Evolutionary conservation across 2,797 vertebrate genomes (phyloP), one percentile per base, ranked within the genome.

Genomic region (Coregonus ussuriensis): DNA sequence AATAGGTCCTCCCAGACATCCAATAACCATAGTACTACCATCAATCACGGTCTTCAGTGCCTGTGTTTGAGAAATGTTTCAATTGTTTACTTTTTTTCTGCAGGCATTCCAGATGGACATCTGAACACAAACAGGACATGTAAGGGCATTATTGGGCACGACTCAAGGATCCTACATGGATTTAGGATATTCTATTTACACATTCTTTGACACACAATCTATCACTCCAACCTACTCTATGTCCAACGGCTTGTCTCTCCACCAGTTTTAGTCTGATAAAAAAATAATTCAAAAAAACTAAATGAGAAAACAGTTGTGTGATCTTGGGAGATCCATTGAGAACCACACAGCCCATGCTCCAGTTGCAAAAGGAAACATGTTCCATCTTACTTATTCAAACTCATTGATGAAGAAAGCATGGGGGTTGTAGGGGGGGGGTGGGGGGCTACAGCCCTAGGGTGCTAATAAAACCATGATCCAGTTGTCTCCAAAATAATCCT

Each of bases 391-490:
- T 83, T 53, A 56, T 52, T 84, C 76, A 82, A 85, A 83, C 67
- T 74, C n/a, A 0, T 72, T 77, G 77, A 78, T 77, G 82, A 81
- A 18, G 16, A 87, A 85, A 85, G 75, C 59, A 29, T 75, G 68
- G 53, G 78, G 53, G 21, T 15, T 4, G 1, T 21, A 21, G 13
- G 72, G 52, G 79, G 3, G 56, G 77, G n/a, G n/a, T 4, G 25
- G 1, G 51, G 78, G 76, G 80, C 51, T 6, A 70, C 70, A 69
- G 68, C 53, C 77, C 62, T 47, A 72, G 77, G 86, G 85, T 86
- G 86, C 89, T 89, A 21, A 84, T 84, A 87, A 91, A 90, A 89
- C 81, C 85, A 79, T 31, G 68, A 87, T 91, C 89, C 90, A 90
- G 89, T 90, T 90, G 77, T 83, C 52, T 84, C 84, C 87, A 80